phyloP scores from a whole-genome alignment of 2,797 vertebrate species.

The Phataginus tricuspis region DNA sequence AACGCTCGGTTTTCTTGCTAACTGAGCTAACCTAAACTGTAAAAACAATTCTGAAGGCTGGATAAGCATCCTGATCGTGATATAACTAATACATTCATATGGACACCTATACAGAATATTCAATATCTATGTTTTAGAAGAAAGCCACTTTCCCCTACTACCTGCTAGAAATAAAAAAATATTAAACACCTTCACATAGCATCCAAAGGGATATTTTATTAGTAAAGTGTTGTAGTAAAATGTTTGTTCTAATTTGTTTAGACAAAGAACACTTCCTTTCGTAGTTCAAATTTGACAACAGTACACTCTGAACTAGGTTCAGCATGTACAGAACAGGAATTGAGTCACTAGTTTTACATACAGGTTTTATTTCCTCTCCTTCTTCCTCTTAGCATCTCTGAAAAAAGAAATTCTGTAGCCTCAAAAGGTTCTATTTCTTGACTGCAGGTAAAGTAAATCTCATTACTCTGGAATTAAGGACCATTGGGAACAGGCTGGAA shows the following conservation, averaged over 20 bases:
- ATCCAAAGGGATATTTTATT: neutral
- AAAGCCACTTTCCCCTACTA: neutral
- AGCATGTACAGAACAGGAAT: neutral
- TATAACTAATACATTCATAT: neutral
- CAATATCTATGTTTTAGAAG: neutral
- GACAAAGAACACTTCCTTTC: slow-evolving; percentile 51
- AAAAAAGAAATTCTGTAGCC: neutral
- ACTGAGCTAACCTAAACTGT: neutral
- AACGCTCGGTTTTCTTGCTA: neutral
- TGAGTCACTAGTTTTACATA: neutral
- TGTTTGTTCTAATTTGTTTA: slow-evolving; percentile 5
- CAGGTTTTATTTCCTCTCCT: neutral
- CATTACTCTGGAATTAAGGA: neutral
- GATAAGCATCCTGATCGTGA: neutral
- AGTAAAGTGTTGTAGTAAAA: neutral
- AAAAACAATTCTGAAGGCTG: neutral
- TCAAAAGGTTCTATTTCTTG: neutral
- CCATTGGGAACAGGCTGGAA: neutral
- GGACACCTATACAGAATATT: neutral
- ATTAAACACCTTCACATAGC: neutral
- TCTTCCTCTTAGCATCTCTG: neutral
- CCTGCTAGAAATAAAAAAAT: neutral
- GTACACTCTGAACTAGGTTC: slow-evolving; percentile 15
- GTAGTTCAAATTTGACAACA: neutral
- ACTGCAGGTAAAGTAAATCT: neutral